phyloP scores from a whole-genome alignment of 1,140 invertebrate genomes.

The Trachymyrmex septentrionalis region DNA sequence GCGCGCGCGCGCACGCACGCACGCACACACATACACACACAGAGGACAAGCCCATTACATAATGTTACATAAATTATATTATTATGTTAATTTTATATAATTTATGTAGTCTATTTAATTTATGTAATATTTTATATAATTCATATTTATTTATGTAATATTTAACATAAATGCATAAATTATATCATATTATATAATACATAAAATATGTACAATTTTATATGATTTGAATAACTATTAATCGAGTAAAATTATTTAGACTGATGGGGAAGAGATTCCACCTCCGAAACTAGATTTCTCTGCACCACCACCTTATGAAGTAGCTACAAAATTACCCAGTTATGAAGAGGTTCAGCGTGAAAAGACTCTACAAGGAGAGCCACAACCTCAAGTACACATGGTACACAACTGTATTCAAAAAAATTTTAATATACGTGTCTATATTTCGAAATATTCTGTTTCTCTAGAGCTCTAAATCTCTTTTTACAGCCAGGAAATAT shows the following conservation, averaged over 20 bases:
- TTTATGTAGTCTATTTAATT: too few species aligned
- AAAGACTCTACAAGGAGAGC: constrained; percentile 92
- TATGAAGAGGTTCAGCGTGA: constrained; percentile 96
- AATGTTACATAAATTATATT: too few species aligned
- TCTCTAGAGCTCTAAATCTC: constrained; percentile 16
- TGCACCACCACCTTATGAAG: constrained; percentile 94
- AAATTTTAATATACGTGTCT: not conserved
- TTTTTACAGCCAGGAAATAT: constrained; percentile 84
- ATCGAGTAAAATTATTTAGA: constrained; percentile 49
- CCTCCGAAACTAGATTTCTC: constrained; percentile 93
- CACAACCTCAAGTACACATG: constrained; percentile 83
- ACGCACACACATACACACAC: too few species aligned
- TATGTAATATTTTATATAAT: too few species aligned
- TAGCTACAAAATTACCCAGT: constrained; percentile 93
- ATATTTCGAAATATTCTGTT: not conserved
- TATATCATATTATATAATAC: not conserved
- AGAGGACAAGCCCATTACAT: too few species aligned
- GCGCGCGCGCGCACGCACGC: too few species aligned
- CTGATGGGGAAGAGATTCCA: constrained; percentile 88
- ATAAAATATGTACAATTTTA: not conserved
- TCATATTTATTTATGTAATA: too few species aligned
- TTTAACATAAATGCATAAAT: too few species aligned
- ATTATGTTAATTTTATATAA: too few species aligned
- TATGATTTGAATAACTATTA: constrained; percentile 26
- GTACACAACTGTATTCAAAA: constrained; percentile 67